A percentile compares a stretch with the other conserved stretches of the same genome.
Conservation (phyloP, 2,113 vertebrate species). For the Diadophis punctatus region DNA sequence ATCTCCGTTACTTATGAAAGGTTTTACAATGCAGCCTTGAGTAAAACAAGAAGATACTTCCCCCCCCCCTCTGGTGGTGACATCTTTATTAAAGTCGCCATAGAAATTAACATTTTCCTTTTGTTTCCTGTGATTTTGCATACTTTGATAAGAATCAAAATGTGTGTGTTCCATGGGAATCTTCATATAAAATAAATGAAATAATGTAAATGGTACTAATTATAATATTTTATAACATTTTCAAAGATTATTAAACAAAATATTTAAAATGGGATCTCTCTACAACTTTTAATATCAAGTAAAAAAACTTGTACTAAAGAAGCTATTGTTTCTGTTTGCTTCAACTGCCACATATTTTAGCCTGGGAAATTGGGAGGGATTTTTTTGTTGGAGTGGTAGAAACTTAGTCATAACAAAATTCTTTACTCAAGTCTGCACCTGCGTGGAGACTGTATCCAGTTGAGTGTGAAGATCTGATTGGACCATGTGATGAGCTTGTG, state of each 20-base stretch:
- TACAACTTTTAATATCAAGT: neutral
- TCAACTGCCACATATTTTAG: too few relatives aligned
- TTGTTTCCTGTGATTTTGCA: neutral
- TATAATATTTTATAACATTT: neutral
- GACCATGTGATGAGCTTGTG: too few relatives aligned
- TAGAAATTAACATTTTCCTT: neutral
- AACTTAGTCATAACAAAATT: too few relatives aligned
- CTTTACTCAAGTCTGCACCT: too few relatives aligned
- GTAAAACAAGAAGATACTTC: neutral
- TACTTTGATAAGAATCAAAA: neutral
- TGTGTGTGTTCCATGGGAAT: neutral
- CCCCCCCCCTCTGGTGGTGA: neutral
- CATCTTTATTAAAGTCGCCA: neutral
- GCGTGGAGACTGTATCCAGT: too few relatives aligned
- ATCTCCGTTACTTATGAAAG: neutral
- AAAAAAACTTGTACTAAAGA: neutral
- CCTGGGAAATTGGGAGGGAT: too few relatives aligned
- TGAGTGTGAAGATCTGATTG: too few relatives aligned
- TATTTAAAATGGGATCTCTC: neutral
- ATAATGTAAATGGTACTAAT: neutral
- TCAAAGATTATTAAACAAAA: neutral
- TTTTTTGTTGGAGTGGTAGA: too few relatives aligned
- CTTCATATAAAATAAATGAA: neutral
- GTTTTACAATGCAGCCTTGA: neutral
- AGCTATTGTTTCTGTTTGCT: too few relatives aligned